phyloP scores from a whole-genome alignment of 1,140 invertebrate genomes.

The Pectinophora gossypiella region DNA sequence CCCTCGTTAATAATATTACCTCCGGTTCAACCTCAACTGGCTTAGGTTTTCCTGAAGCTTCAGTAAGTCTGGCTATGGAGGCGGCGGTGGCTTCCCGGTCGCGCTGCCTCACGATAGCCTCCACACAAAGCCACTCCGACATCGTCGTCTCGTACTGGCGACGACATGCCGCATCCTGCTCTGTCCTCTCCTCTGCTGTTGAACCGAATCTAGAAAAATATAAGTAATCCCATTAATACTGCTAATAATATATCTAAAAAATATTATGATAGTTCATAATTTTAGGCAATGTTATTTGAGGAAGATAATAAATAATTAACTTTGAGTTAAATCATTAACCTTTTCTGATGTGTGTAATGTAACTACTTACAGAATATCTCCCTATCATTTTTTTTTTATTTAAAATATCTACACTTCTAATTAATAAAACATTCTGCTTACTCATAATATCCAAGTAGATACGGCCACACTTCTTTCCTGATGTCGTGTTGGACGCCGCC shows the following conservation, averaged over 20 bases:
- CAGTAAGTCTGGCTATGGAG: conserved; percentile 79
- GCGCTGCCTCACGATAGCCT: conserved; percentile 91
- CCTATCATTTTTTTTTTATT: too few species aligned
- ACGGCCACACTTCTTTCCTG: conserved; percentile 93
- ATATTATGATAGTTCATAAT: too few species aligned
- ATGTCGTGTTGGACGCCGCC: conserved; percentile 89
- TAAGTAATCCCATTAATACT: neutral
- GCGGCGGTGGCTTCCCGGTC: conserved; percentile 84
- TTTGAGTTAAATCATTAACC: too few species aligned
- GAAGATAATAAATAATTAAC: too few species aligned
- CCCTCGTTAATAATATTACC: neutral
- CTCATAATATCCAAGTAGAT: conserved; percentile 90
- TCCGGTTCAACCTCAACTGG: conserved; percentile 25
- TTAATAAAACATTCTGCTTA: too few species aligned
- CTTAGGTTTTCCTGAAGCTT: conserved; percentile 55
- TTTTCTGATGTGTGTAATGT: too few species aligned
- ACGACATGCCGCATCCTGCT: conserved; percentile 81
- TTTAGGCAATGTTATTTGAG: too few species aligned
- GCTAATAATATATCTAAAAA: too few species aligned
- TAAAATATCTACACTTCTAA: too few species aligned
- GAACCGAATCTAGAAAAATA: conserved; percentile 79
- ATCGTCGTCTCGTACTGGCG: conserved; percentile 91
- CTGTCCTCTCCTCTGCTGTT: conserved; percentile 80
- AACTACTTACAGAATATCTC: too few species aligned
- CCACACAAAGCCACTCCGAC: conserved; percentile 96